A percentile compares a stretch with the other conserved stretches of the same genome.
Evolutionary conservation across 2,113 vertebrate species (phyloP).

Genomic region (Gallinago paraguaiae): DNA sequence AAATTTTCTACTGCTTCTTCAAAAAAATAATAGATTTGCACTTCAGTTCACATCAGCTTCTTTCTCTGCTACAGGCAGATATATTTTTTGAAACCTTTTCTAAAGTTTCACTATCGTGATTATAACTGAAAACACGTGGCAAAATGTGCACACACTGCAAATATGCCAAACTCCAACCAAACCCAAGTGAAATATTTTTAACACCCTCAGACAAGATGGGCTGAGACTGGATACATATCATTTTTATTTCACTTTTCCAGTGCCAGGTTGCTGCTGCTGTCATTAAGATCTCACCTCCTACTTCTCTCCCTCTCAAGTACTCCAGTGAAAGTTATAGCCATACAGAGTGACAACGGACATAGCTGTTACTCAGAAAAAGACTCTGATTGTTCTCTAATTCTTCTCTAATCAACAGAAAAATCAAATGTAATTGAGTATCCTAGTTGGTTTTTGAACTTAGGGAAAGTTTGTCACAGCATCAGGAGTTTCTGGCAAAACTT

Average conservation of each 20-base stretch:
- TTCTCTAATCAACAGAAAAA: not conserved
- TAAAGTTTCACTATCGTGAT: not conserved
- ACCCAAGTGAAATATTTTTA: not conserved
- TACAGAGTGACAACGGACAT: no score
- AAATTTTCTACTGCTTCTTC: not conserved
- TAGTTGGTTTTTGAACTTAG: not conserved
- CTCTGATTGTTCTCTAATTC: not conserved
- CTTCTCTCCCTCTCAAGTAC: not conserved
- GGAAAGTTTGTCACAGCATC: not conserved
- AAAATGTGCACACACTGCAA: not conserved
- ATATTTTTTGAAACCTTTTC: rapidly evolving
- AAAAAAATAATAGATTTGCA: not conserved
- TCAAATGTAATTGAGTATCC: not conserved
- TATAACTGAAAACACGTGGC: not conserved
- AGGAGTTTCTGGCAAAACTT: not conserved
- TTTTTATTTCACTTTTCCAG: not conserved
- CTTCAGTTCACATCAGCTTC: not conserved
- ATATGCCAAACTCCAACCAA: not conserved
- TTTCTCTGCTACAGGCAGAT: not conserved
- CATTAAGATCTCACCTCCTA: not conserved
- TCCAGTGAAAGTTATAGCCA: not conserved
- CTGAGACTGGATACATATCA: not conserved
- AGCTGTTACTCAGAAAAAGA: not conserved
- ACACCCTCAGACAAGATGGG: not conserved
- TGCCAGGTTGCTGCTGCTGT: not conserved